Evolutionary conservation across 2,888 invertebrate genomes (phyloP).

Genomic region (Rotaria macrura): DNA sequence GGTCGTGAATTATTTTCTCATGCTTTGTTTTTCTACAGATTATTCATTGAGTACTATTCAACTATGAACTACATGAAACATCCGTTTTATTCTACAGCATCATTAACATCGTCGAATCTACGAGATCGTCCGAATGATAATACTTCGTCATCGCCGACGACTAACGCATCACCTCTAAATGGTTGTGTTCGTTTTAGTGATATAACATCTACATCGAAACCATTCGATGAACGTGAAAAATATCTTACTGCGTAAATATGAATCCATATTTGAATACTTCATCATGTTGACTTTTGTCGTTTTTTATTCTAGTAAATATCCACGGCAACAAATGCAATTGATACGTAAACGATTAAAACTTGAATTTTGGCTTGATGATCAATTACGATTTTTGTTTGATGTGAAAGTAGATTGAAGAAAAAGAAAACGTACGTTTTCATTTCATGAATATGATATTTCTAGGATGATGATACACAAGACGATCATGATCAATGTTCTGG

Average conservation of each 20-base stretch:
- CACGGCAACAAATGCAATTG: slow-evolving; percentile 91
- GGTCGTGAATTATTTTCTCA: not conserved
- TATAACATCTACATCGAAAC: not conserved
- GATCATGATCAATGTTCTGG: slow-evolving; percentile 32
- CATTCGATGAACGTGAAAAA: not conserved
- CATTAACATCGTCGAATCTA: too few species aligned
- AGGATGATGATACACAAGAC: slow-evolving; percentile 29
- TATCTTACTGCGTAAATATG: not conserved
- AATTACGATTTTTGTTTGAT: slow-evolving; percentile 77
- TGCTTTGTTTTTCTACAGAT: not conserved
- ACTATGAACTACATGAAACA: not conserved
- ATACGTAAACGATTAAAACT: slow-evolving; percentile 87
- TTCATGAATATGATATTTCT: not conserved
- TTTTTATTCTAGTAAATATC: slow-evolving; percentile 66
- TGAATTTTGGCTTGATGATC: slow-evolving; percentile 94
- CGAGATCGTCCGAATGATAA: too few species aligned
- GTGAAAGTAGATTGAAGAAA: slow-evolving; percentile 56
- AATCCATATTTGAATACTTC: not conserved
- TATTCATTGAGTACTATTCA: not conserved
- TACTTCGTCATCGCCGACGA: not conserved
- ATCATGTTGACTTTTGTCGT: not conserved
- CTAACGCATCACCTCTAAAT: not conserved
- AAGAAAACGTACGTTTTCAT: too few species aligned
- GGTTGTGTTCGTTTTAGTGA: not conserved
- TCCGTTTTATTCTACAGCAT: not conserved